phyloP scores from a whole-genome alignment of 2,797 vertebrate genomes.

The Podarcis siculus region DNA sequence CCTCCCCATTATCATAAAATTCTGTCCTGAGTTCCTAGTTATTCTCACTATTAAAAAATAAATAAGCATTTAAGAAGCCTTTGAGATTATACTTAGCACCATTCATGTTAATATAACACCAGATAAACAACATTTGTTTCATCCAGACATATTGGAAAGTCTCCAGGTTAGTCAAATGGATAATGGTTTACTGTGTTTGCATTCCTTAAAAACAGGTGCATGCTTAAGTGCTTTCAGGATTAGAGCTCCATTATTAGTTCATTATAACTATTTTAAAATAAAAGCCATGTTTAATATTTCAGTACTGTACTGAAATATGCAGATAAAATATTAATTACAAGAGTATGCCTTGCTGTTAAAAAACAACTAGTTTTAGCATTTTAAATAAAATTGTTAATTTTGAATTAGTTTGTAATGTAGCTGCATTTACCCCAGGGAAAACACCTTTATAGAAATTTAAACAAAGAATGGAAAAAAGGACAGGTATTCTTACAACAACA shows the following conservation, averaged over 20 bases:
- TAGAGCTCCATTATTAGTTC: background rate
- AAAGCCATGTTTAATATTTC: background rate
- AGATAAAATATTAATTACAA: background rate
- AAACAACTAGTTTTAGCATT: background rate
- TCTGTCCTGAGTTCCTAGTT: background rate
- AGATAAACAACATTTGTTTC: background rate
- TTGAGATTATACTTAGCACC: background rate
- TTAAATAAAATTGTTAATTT: conserved; percentile 51
- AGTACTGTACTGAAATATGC: background rate
- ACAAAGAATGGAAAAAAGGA: conserved; percentile 30
- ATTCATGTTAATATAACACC: background rate
- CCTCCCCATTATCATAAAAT: background rate
- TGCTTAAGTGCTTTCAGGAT: background rate
- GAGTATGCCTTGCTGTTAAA: conserved; percentile 7
- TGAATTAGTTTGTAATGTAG: background rate
- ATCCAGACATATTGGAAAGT: background rate
- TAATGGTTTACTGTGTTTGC: background rate
- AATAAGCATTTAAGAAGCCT: background rate
- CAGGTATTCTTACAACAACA: background rate
- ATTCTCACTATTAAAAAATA: background rate
- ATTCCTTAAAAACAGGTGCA: background rate
- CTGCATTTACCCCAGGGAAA: conserved; percentile 56
- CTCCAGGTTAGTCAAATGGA: background rate
- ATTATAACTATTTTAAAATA: too few relatives aligned
- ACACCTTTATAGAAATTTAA: conserved; percentile 43